Conservation (phyloP, 1,140 invertebrate genomes). For the Druon quercuslanigerum region DNA sequence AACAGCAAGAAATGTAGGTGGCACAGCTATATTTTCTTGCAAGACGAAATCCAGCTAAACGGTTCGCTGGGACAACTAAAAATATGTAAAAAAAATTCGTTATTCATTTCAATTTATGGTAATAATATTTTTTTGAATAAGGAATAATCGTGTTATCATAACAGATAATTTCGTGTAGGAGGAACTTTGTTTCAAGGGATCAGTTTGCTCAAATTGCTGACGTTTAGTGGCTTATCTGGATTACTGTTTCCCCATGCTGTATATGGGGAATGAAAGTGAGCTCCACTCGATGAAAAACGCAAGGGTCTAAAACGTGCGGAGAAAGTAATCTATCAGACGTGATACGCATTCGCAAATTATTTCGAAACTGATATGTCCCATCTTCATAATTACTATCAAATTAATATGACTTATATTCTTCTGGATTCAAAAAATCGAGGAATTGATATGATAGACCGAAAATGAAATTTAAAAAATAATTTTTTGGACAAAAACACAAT, state of each 20-base stretch:
- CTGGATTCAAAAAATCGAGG: no score
- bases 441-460: no score
- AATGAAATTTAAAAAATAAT: no score
- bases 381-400: no score
- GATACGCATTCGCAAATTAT: not conserved
- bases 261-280: constrained; percentile 27
- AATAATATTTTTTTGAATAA: not conserved
- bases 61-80: no score
- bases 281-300: constrained; percentile 3
- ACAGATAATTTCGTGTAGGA: constrained; percentile 17
- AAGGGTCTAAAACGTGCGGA: not conserved
- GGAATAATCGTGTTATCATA: not conserved
- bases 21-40: no score
- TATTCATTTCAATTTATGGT: not conserved
- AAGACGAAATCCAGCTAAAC: no score
- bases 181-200: constrained; percentile 61
- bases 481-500: no score
- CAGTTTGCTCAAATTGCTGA: constrained; percentile 56
- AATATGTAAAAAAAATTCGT: no score
- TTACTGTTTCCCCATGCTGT: constrained; percentile 42
- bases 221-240: constrained; percentile 63
- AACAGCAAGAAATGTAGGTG: no score
- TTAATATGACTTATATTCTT: no score
- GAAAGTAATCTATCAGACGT: constrained; percentile 1
- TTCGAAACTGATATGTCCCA: not conserved